phyloP scores from a whole-genome alignment of 2,888 invertebrate species.

The Buathra laborator region DNA sequence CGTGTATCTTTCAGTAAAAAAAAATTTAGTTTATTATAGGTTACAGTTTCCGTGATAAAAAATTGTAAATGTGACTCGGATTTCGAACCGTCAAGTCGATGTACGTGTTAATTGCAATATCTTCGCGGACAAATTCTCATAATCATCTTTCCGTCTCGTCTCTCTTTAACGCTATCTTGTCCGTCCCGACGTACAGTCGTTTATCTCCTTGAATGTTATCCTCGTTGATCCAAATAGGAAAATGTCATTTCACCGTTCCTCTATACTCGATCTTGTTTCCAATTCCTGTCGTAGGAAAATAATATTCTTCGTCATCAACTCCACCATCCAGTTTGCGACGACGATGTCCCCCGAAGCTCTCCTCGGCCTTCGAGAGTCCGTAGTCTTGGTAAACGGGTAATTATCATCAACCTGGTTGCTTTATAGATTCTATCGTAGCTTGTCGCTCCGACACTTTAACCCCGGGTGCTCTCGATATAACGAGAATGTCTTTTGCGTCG shows the following conservation, averaged over 20 bases:
- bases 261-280: constrained; percentile 22
- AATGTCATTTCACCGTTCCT: constrained; percentile 41
- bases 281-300: constrained; percentile 49
- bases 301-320: constrained; percentile 46
- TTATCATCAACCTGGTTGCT: constrained; percentile 74
- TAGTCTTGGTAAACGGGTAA: constrained; percentile 69
- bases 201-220: constrained; percentile 9
- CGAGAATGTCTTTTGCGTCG: constrained; percentile 70
- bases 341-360: constrained; percentile 26
- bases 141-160: constrained; percentile 4
- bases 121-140: constrained; percentile 13
- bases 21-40: no score
- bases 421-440: constrained; percentile 75
- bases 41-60: neutral
- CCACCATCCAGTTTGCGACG: neutral
- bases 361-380: constrained; percentile 38
- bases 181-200: neutral
- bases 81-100: neutral
- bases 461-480: constrained; percentile 52
- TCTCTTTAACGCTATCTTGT: constrained; percentile 18
- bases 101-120: neutral
- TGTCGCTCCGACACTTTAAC: constrained; percentile 78
- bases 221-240: constrained; percentile 53
- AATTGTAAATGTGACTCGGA: neutral
- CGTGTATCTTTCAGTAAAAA: no score